Percentiles rank a stretch among this genome's conserved stretches.
phyloP scores from a whole-genome alignment of 2,797 vertebrate genomes.

The Babyrousa celebensis region DNA sequence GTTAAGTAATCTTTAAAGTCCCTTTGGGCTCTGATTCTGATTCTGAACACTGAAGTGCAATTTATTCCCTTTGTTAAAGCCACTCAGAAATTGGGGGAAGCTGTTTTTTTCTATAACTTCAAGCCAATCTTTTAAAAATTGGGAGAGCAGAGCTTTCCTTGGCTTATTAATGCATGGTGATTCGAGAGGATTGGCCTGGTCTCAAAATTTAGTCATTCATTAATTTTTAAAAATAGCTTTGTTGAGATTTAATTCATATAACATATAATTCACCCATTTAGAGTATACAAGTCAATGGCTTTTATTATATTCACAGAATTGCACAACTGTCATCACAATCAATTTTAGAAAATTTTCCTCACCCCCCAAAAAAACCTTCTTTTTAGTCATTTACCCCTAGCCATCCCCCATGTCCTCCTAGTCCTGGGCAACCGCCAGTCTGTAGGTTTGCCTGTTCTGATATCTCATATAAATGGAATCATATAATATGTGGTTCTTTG shows the following conservation, averaged over 20 bases:
- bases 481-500: not conserved
- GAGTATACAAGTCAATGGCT: not conserved
- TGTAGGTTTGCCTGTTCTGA: not conserved
- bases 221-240: slow-evolving; percentile 11
- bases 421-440: not conserved
- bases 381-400: not conserved
- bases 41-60: not conserved
- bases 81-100: slow-evolving; percentile 21
- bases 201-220: slow-evolving; percentile 59
- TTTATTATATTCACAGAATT: slow-evolving; percentile 28
- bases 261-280: slow-evolving; percentile 12
- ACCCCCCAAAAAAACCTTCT: not conserved
- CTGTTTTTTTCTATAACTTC: slow-evolving; percentile 37
- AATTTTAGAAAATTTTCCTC: slow-evolving; percentile 42
- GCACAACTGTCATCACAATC: not conserved
- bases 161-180: not conserved
- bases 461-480: not conserved
- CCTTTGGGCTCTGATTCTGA: slow-evolving; percentile 47
- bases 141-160: slow-evolving; percentile 1
- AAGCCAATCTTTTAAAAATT: slow-evolving; percentile 48
- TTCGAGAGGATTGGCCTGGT: not conserved
- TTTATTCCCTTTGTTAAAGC: slow-evolving; percentile 61
- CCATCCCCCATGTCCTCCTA: not conserved
- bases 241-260: slow-evolving; percentile 43
- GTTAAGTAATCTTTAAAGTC: slow-evolving; percentile 35